Base-by-base conservation (phyloP, 2,797 vertebrate species). In the Craterocephalus amniculus region DNA sequence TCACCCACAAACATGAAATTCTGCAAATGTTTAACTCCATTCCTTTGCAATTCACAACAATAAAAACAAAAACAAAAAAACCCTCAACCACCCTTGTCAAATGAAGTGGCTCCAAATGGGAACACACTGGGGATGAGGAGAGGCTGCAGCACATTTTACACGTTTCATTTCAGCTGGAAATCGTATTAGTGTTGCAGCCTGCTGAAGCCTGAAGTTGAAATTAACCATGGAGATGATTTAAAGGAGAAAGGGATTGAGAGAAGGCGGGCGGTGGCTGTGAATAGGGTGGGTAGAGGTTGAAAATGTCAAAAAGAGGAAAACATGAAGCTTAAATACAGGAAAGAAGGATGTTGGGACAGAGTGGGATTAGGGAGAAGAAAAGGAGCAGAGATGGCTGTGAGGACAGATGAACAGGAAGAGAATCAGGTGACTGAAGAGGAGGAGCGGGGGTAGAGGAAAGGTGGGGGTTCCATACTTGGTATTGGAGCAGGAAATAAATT, bases 141-240 rank as follows among this genome's bases (percentile, higher is more conserved):
- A 75, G 62, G 63, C 72, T 79, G 65, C 67, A 71, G 81, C 74
- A 82, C 69, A 89, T 91, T 65, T 92, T 89, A 81, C 83, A 91
- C 75, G 65, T 88, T 91, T 87, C 84, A 88, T 87, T 91, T 89
- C 80, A 91, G 83, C 81, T 84, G 80, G 85, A 91, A 91, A 90
- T 91, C 85, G 72, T 81, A 87, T 91, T 87, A 90, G 85, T 26
- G 38, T 74, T 72, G 79, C 64, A 54, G 73, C 63, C 83, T 72
- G 74, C 69, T 10, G 34, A 71, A 77, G 83, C 87, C 75, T 83
- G 76, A 77, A 87, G 81, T 82, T 71, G 72, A 89, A 90, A 85
- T 86, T 74, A 91, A 84, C 80, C 81, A 64, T 83, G 84, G 79
- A 62, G 78, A 79, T 22, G 56, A 87, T 78, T 91, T 87, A 86